These are phyloP conservation scores for Sternotherus odoratus DNA, from an alignment of 2,797 vertebrate species.

Conservation along the genomic window DNA sequence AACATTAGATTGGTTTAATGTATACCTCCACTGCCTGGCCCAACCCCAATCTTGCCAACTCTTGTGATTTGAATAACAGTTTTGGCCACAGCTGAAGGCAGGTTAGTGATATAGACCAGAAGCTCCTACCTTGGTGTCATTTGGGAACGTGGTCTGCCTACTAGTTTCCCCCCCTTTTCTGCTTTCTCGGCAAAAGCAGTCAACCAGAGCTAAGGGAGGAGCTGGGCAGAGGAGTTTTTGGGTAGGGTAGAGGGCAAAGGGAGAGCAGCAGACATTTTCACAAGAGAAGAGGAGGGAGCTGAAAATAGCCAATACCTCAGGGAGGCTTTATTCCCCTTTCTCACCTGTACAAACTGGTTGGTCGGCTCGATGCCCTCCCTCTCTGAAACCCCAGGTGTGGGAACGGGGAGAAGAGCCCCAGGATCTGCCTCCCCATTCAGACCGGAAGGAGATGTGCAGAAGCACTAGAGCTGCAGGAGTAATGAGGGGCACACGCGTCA, in stretches of 20 bases:
- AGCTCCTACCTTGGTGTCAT: no score
- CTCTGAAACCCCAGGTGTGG: accelerated
- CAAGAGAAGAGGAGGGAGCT: neutral
- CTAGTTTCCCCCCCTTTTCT: neutral
- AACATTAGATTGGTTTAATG: neutral
- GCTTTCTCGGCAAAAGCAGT: neutral
- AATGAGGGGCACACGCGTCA: accelerated
- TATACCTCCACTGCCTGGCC: neutral
- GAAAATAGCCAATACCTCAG: neutral
- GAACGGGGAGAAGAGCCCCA: accelerated
- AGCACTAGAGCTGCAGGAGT: accelerated
- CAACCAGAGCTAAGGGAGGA: neutral
- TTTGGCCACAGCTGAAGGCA: neutral
- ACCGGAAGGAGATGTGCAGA: accelerated
- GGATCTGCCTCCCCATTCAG: neutral
- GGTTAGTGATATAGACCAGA: neutral
- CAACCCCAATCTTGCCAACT: neutral
- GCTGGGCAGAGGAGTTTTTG: neutral
- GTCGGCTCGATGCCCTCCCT: neutral
- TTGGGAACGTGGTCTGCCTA: no score
- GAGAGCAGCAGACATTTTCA: neutral
- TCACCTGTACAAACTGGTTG: neutral
- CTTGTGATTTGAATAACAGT: neutral
- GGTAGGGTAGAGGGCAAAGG: neutral
- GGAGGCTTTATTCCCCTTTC: neutral